Conservation (phyloP, 2,113 vertebrate species). For the Strix uralensis region DNA sequence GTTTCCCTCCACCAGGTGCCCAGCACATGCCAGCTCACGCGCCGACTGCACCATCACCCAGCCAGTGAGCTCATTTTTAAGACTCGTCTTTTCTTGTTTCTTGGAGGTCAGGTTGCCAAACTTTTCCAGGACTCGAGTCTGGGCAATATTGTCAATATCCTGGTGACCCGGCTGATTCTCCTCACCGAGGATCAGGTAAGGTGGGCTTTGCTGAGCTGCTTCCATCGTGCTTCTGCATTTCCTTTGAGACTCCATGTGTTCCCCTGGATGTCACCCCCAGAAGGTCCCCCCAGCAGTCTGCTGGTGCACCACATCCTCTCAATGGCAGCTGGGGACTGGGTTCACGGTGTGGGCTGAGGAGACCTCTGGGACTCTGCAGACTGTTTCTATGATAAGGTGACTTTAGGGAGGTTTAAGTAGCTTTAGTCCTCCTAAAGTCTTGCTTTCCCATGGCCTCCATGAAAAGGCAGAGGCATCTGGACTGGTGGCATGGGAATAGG, state of each 20-base stretch:
- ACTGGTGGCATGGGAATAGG: background rate
- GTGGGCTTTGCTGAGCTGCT: background rate
- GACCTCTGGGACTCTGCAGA: background rate
- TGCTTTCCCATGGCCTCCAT: background rate
- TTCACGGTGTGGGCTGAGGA: background rate
- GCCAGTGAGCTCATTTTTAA: constrained; percentile 81
- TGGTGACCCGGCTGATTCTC: constrained; percentile 94
- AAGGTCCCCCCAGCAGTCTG: background rate
- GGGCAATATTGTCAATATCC: constrained; percentile 96
- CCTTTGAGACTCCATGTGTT: background rate
- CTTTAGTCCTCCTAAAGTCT: background rate
- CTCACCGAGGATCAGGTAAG: constrained; percentile 97
- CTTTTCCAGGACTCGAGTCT: constrained; percentile 99
- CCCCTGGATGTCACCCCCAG: background rate
- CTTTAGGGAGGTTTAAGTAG: background rate
- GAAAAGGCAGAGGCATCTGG: background rate
- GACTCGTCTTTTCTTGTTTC: constrained; percentile 99
- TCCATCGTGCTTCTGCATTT: fast-evolving
- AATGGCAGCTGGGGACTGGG: background rate
- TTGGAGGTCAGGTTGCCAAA: constrained; percentile 99
- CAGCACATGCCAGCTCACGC: background rate
- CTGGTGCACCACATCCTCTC: background rate
- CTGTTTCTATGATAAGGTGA: background rate
- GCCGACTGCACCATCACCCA: fast-evolving
- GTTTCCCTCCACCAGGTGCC: fast-evolving